Conservation (phyloP, 2,113 vertebrate species). For the Lasiurus cinereus region DNA sequence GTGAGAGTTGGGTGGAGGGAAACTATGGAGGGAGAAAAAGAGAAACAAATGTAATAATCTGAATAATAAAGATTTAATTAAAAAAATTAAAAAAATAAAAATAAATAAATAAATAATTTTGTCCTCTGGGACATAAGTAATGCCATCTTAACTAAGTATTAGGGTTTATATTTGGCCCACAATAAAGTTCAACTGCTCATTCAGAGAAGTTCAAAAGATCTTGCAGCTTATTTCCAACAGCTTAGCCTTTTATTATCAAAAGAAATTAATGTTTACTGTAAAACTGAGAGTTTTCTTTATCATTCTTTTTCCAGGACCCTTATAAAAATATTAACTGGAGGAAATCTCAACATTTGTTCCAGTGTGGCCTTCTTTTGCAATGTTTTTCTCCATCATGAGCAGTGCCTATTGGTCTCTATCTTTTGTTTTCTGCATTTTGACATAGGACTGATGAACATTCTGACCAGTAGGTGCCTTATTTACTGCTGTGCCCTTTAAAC, state of each 20-base stretch:
- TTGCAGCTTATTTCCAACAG: background rate
- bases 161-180: background rate
- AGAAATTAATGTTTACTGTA: background rate
- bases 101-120: no score
- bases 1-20: no score
- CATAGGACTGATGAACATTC: background rate
- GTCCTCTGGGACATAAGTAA: background rate
- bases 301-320: background rate
- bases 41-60: no score
- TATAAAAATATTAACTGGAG: conserved; percentile 37
- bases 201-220: background rate
- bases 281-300: conserved; percentile 33
- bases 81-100: no score
- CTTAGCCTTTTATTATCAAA: conserved; percentile 15
- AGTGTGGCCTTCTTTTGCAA: background rate
- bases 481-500: background rate
- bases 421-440: conserved; percentile 2
- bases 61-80: no score
- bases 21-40: no score
- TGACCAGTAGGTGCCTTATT: background rate
- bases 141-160: background rate
- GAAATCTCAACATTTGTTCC: background rate
- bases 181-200: background rate
- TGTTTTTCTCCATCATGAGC: background rate
- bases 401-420: background rate